Evolutionary conservation across 2,888 invertebrate species (phyloP), one percentile per base, ranked within the genome.

Genomic region (Petrolisthes manimaculis): DNA sequence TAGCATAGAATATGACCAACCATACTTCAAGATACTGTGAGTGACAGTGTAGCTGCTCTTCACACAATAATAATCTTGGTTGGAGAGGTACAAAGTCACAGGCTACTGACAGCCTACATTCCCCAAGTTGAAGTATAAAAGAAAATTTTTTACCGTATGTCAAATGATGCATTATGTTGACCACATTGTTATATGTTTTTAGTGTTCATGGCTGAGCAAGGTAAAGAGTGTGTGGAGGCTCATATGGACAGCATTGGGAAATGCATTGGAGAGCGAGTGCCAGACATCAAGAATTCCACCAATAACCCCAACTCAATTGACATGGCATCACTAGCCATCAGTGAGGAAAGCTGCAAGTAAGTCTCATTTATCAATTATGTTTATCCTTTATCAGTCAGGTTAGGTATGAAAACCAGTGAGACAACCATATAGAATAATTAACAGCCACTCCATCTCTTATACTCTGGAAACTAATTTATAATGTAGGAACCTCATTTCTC

Each of bases 161-260:
- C 8, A 5, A 3, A 5, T 21, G 37, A 6, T 9, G 61, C 8
- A 5, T 69, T 56, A 24, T 21, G 21, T 4, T 78, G 21, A 37
- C n/a, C 21, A 9, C 74, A 21, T 84, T 78, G 37, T 24, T 51
- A 6, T 67, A 12, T 83, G 51, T 12, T 18, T 21, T 56, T 83
- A 90, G 90, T 90, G 77, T 90, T 90, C 77, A 90, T 90, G 89
- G 90, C 84, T 14, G 90, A 90, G 74, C 67, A 89, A 37, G 90
- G 90, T 54, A 84, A 83, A 37, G 88, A 88, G 53, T 90, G 90
- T 86, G 55, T 90, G 6, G 80, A 69, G 37, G 85, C 80, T 14
- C 87, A 89, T 67, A 86, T 53, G 21, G 74, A 89, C 53, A 82
- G 71, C 61, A 90, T 90, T 21, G 71, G 53, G 51, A 18, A 67